Conservation (phyloP, 2,113 vertebrate genomes). For the Numenius arquata region DNA sequence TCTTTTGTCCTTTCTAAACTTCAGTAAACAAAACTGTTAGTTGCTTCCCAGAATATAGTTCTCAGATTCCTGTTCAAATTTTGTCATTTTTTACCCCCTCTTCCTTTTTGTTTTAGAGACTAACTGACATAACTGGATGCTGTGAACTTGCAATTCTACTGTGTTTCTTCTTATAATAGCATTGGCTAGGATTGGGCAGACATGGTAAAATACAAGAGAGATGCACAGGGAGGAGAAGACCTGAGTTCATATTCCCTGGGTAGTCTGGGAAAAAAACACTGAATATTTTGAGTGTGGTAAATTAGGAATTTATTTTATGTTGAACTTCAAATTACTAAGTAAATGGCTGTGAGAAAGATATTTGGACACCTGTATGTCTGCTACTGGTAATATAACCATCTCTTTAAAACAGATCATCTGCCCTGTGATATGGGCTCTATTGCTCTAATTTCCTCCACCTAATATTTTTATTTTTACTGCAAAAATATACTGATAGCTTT, state of each 20-base stretch:
- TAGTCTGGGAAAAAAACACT: neutral
- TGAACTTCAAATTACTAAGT: neutral
- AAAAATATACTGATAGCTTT: neutral
- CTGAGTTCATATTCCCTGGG: neutral
- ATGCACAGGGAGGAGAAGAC: rapidly evolving
- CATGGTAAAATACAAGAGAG: neutral
- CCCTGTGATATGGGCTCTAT: neutral
- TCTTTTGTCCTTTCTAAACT: neutral
- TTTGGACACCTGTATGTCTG: neutral
- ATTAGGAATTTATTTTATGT: neutral
- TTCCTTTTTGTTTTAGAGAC: neutral
- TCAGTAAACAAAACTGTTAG: neutral
- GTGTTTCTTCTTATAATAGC: neutral
- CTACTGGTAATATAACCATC: neutral
- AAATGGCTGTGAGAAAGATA: neutral
- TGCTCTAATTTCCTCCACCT: neutral
- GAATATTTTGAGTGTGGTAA: neutral
- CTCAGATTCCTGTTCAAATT: neutral
- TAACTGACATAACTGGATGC: neutral
- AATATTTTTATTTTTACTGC: neutral
- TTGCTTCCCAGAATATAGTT: neutral
- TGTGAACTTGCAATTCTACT: neutral
- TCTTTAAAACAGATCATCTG: neutral
- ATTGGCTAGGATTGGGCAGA: neutral
- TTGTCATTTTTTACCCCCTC: rapidly evolving